Evolutionary conservation across 2,888 invertebrate species (phyloP), one percentile per base, ranked within the genome.

Genomic region (Diarsia mendica): DNA sequence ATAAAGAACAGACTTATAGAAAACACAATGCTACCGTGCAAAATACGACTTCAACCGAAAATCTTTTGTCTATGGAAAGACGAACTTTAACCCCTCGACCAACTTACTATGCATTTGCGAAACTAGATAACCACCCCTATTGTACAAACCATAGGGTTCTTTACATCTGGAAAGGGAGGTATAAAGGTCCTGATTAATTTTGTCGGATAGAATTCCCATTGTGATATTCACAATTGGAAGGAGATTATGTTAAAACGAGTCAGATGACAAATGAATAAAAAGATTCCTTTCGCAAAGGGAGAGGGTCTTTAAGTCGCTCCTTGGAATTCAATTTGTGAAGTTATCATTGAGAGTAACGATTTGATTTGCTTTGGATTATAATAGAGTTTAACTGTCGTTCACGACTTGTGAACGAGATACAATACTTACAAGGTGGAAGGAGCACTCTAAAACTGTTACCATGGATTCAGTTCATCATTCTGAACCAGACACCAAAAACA

Each of bases 211-310:
- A 23, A 81, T 83, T 88, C 67, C 80, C 53, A 82, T 88, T 87
- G 87, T 88, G 65, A 69, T 48, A 51, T 71, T 75, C 60, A 83
- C 81, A 85, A 88, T 80, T 80, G 79, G 69, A 39, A 79, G 58
- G 75, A 79, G 85, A 86, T 86, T 86, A 85, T 75, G 78, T 83
- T 82, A 67, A 83, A 88, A 80, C 75, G 82, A 83, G 74, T 88
- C 77, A 11, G 67, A 80, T 87, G 85, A 87, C 80, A 88, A 87
- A 88, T 87, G 87, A 85, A 82, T 86, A 84, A 85, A 84, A 79
- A 72, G 71, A 82, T 80, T 77, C 74, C 71, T 77, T 80, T 84
- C 46, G 60, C 70, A 61, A 73, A 53, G 64, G 61, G 48, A 61
- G 67, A 79, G 71, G 85, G 65, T 53, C 53, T 49, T 28, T 65